phyloP scores from a whole-genome alignment of 2,888 invertebrate genomes.

The Spilosoma lubricipeda region DNA sequence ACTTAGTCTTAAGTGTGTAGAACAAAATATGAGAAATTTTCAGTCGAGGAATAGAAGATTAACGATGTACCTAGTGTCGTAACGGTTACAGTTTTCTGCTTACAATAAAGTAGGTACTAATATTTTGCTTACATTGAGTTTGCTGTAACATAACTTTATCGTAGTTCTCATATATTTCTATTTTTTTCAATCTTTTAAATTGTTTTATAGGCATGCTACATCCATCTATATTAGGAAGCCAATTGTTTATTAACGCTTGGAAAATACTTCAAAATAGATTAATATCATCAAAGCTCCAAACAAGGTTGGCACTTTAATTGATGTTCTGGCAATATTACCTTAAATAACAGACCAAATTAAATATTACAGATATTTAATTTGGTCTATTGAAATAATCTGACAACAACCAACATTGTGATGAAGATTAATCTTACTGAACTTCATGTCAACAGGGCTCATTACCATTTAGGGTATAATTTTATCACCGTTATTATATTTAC shows the following conservation, averaged over 20 bases:
- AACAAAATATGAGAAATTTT: slow-evolving; percentile 42
- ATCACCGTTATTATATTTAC: neutral
- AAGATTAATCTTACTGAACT: neutral
- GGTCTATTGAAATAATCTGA: no score
- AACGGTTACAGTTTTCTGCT: slow-evolving; percentile 19
- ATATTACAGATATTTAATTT: no score
- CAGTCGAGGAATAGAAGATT: slow-evolving; percentile 46
- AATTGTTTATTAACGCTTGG: neutral
- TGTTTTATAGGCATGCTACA: neutral
- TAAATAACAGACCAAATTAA: no score
- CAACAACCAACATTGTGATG: neutral
- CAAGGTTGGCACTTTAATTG: no score
- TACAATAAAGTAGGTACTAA: slow-evolving; percentile 7
- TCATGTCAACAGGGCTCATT: neutral
- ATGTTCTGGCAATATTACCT: no score
- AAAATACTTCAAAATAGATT: neutral
- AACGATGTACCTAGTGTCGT: slow-evolving; percentile 46
- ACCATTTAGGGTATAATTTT: neutral
- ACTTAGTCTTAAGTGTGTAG: slow-evolving; percentile 30
- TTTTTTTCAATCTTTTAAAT: neutral
- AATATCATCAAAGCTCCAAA: neutral
- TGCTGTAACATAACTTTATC: neutral
- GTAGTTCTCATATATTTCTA: neutral
- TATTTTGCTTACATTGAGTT: slow-evolving; percentile 20
- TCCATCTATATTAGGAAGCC: neutral